Percentiles rank a stretch among this genome's conserved stretches.
These are phyloP conservation scores for Mythimna pallens DNA, from an alignment of 2,888 invertebrate genomes.

Conservation along the genomic window DNA sequence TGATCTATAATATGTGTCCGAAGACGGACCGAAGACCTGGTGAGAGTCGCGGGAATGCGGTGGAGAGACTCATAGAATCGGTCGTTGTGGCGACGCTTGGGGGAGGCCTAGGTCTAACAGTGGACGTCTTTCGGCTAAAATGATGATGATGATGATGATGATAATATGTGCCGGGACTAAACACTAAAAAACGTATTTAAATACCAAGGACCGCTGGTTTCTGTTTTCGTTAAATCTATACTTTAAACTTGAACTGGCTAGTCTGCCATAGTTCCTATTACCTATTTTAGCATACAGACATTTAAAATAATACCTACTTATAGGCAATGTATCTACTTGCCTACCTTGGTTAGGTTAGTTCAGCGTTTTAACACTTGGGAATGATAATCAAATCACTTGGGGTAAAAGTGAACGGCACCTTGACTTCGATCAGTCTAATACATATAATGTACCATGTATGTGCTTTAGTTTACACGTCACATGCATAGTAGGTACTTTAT, in stretches of 20 bases:
- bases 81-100: too few species aligned
- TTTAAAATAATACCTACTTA: background rate
- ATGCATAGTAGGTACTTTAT: background rate
- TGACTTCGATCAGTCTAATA: conserved; percentile 24
- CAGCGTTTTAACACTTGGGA: conserved; percentile 2
- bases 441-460: background rate
- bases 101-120: too few species aligned
- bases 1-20: too few species aligned
- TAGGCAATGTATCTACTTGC: background rate
- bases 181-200: too few species aligned
- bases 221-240: too few species aligned
- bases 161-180: too few species aligned
- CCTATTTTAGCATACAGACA: background rate
- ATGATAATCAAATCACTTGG: conserved; percentile 10
- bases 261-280: background rate
- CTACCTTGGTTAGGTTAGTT: background rate
- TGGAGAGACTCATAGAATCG: too few species aligned
- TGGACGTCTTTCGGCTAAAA: too few species aligned
- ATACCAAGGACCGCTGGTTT: too few species aligned
- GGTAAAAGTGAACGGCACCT: conserved; percentile 45
- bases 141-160: too few species aligned
- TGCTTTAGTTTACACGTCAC: background rate
- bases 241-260: background rate
- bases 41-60: too few species aligned
- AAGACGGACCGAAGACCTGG: too few species aligned